Evolutionary conservation across 1,140 invertebrate species (phyloP).

Genomic region (Conus betulinus): DNA sequence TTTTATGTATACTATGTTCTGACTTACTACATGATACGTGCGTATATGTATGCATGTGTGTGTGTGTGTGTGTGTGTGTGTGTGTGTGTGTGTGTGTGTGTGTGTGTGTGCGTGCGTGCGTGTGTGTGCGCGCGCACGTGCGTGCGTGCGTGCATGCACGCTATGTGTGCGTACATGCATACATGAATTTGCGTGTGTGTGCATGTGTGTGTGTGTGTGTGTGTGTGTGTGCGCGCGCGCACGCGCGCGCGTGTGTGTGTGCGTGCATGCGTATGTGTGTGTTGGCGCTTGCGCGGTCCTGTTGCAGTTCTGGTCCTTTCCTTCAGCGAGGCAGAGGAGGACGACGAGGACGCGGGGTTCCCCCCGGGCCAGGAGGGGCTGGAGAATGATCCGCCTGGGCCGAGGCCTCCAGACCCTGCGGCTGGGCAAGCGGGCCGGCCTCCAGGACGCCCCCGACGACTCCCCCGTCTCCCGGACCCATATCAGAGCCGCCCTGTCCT

Average conservation of each 20-base stretch:
- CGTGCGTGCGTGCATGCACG: not conserved
- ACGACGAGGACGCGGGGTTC: not conserved
- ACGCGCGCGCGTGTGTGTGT: not conserved
- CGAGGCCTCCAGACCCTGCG: constrained; percentile 66
- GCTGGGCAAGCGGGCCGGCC: constrained; percentile 48
- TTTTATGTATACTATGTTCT: no score
- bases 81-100: no score
- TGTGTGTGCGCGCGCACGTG: not conserved
- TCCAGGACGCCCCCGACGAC: constrained; percentile 37
- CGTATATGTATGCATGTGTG: no score
- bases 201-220: not conserved
- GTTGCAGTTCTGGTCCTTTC: constrained; percentile 9
- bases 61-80: no score
- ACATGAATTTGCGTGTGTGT: no score
- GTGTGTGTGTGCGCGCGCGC: not conserved
- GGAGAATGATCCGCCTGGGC: constrained; percentile 66
- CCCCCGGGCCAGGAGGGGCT: constrained; percentile 48
- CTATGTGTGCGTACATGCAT: no score
- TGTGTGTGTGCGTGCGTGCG: not conserved
- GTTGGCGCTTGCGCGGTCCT: no score
- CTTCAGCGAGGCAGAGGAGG: constrained; percentile 22
- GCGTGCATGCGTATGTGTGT: not conserved
- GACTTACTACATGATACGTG: no score
- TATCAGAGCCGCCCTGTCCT: constrained; percentile 28
- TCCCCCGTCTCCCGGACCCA: constrained; percentile 39